Conservation (phyloP, 2,888 invertebrate genomes). For the Sphinx pinastri region DNA sequence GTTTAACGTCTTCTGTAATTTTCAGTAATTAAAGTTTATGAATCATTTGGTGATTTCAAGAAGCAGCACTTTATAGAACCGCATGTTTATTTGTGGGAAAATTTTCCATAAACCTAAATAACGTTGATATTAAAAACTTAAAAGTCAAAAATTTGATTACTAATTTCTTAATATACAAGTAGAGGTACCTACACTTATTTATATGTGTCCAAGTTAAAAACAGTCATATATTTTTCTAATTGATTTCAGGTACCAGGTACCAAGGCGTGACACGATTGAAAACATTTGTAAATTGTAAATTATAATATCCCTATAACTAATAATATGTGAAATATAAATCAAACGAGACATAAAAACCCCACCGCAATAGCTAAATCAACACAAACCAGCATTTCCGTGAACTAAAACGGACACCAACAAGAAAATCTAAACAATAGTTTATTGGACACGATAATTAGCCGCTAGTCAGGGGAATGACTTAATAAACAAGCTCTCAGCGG, state of each 20-base stretch:
- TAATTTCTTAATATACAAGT: not conserved
- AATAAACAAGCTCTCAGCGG: conserved; percentile 54
- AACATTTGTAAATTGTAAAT: too few relatives aligned
- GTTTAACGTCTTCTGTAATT: not conserved
- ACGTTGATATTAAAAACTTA: too few relatives aligned
- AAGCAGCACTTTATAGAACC: not conserved
- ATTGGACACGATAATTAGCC: conserved; percentile 43
- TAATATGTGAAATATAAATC: not conserved
- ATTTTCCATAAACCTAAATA: not conserved
- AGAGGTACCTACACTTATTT: too few relatives aligned
- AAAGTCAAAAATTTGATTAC: not conserved
- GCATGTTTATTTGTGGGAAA: not conserved
- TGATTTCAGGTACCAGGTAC: too few relatives aligned
- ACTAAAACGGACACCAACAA: conserved; percentile 4
- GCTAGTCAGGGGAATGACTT: conserved; percentile 45
- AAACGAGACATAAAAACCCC: not conserved
- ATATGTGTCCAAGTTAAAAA: not conserved
- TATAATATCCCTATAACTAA: too few relatives aligned
- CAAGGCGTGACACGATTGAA: too few relatives aligned
- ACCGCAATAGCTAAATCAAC: not conserved
- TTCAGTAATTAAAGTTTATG: conserved; percentile 11
- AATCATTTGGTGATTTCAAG: not conserved
- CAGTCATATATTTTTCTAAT: too few relatives aligned
- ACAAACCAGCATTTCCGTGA: not conserved
- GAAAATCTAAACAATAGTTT: conserved; percentile 31